These are phyloP conservation scores for Lutjanus argentimaculatus DNA, from an alignment of 2,797 vertebrate species.

Conservation along the genomic window DNA sequence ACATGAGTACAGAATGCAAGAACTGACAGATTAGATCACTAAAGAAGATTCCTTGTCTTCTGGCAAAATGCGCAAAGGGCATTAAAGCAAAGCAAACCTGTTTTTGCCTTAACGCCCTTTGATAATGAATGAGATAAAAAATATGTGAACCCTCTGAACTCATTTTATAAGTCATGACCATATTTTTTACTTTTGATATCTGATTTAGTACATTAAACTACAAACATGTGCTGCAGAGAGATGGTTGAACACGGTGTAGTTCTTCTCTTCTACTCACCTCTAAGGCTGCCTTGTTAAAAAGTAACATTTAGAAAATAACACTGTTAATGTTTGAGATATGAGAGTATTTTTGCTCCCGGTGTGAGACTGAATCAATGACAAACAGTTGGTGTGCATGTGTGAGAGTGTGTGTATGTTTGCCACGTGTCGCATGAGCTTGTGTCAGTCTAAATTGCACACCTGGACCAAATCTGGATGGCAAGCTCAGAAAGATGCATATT, in stretches of 20 bases:
- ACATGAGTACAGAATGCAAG: constrained; percentile 10
- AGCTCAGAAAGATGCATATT: constrained; percentile 51
- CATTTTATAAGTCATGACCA: background rate
- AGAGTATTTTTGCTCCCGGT: background rate
- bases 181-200: constrained; percentile 23
- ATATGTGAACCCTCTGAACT: constrained; percentile 6
- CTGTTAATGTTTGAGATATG: background rate
- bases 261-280: background rate
- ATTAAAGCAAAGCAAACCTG: background rate
- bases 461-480: constrained; percentile 44
- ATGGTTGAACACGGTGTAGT: background rate
- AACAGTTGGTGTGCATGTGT: background rate
- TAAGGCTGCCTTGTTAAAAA: background rate
- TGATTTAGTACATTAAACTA: constrained; percentile 3
- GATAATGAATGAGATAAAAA: constrained; percentile 28
- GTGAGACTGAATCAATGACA: background rate
- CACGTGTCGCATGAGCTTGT: background rate
- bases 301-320: background rate
- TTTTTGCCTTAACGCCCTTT: constrained; percentile 34
- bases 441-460: constrained; percentile 50
- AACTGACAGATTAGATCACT: constrained; percentile 26
- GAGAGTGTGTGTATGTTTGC: background rate
- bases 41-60: constrained; percentile 7
- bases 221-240: background rate
- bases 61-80: background rate